Base-by-base conservation (phyloP, 2,888 invertebrate species). In the Archips crataeganus region DNA sequence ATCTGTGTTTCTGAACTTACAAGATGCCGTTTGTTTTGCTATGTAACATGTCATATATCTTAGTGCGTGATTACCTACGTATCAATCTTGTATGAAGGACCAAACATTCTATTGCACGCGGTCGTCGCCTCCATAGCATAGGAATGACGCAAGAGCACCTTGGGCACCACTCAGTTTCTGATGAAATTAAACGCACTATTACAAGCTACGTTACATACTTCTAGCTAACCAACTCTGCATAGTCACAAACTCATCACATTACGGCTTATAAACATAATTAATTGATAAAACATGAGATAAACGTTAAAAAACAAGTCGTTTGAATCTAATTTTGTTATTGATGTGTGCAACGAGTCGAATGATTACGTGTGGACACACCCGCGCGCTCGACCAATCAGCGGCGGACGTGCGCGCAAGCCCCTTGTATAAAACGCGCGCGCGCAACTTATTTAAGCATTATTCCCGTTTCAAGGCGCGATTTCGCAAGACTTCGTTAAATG, bases 331-430 rank as follows among this genome's bases (percentile, higher is more conserved):
- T 66, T 45, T 69, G 73, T 74, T 74, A 59, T 73, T 72, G 45
- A 66, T 51, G 39, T 67, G 75, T 79, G 77, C 79, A 79, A 80
- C 80, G 78, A 76, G 74, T 36, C 79, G 63, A 39, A 76, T 71
- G 77, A 77, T 76, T 76, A 78, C 77, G 79, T 77, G 59, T 77
- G 65, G 91, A 90, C 95, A 89, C 93, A 90, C 95, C 95, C 93
- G 88, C 91, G 84, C 15, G 75, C 71, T 86, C 82, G 77, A 54
- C 95, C 93, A 95, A 95, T 94, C 88, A 85, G 76, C 79, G 82
- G 54, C 77, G 85, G 81, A 81, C 84, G 79, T 82, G 81, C 78
- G 79, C 83, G 79, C 91, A 87, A 87, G 88, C 90, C 90, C 85
- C 83, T 84, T 63, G 67, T 92, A 92, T 91, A 92, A 81, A 87